Percentiles rank a stretch among this genome's conserved stretches.
Conservation (phyloP, 2,797 vertebrate species). For the Trematomus bernacchii region DNA sequence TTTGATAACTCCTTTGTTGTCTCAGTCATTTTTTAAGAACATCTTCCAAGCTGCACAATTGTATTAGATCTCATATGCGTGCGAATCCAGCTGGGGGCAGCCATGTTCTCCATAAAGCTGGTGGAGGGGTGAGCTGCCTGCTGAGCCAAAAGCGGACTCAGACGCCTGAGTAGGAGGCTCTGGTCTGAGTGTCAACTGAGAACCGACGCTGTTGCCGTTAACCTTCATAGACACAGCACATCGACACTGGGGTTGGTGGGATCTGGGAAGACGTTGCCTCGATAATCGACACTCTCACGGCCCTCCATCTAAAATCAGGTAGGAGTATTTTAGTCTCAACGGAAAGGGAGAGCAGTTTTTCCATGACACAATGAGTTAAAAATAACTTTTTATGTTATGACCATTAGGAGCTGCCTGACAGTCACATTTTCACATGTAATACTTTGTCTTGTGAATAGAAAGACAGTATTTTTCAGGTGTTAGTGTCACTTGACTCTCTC, state of each 20-base stretch:
- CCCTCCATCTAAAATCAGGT: conserved; percentile 67
- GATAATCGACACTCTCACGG: conserved; percentile 58
- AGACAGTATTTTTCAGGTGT: background rate
- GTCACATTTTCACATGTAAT: conserved; percentile 1
- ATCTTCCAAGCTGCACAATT: background rate
- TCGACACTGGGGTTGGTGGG: conserved; percentile 42
- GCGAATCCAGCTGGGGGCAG: conserved; percentile 77
- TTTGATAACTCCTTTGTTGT: conserved; percentile 29
- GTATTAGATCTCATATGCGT: conserved; percentile 21
- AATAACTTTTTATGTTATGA: conserved; percentile 67
- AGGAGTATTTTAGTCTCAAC: conserved; percentile 61
- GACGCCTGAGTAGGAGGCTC: conserved; percentile 50
- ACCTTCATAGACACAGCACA: conserved; percentile 68
- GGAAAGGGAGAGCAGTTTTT: conserved; percentile 56
- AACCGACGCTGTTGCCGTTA: conserved; percentile 54
- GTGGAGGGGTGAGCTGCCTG: conserved; percentile 26
- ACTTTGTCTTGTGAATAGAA: background rate
- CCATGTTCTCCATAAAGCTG: conserved; percentile 46
- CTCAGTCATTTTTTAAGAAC: conserved; percentile 12
- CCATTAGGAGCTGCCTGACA: conserved; percentile 15
- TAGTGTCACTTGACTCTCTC: background rate
- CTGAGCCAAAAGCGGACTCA: conserved; percentile 69
- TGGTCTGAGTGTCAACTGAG: conserved; percentile 61
- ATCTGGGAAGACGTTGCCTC: conserved; percentile 61
- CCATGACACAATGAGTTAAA: conserved; percentile 77